Conservation (phyloP, 2,797 vertebrate species). For the Rhabdophis nuchalis region DNA sequence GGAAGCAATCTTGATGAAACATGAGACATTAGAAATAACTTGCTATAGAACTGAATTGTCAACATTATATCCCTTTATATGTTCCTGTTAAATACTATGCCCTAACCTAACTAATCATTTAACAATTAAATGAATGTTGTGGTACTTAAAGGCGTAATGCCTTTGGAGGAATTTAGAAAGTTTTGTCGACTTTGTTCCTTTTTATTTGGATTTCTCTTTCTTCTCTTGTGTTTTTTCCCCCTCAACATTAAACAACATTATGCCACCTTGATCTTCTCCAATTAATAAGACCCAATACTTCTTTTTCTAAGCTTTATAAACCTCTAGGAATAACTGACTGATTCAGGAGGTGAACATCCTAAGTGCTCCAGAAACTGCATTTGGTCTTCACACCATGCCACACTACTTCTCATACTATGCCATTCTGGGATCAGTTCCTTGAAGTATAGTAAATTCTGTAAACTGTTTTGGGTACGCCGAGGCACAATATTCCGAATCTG, state of each 20-base stretch:
- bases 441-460: not conserved
- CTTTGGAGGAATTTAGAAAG: not conserved
- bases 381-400: not conserved
- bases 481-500: not conserved
- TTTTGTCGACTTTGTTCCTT: not conserved
- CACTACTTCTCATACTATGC: not conserved
- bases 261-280: not conserved
- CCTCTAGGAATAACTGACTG: not conserved
- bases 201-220: not conserved
- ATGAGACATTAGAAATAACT: conserved; percentile 20
- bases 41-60: conserved; percentile 8
- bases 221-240: not conserved
- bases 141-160: not conserved
- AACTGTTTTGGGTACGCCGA: not conserved
- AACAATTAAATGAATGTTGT: conserved; percentile 5
- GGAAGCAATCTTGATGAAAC: conserved; percentile 30
- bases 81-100: conserved; percentile 5
- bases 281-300: not conserved
- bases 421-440: not conserved
- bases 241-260: not conserved
- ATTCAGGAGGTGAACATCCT: not conserved
- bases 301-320: not conserved
- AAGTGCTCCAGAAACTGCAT: not conserved
- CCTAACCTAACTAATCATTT: conserved; percentile 24
- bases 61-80: not conserved